Base-by-base conservation (phyloP, 2,888 invertebrate species). In the Meloe dianella region DNA sequence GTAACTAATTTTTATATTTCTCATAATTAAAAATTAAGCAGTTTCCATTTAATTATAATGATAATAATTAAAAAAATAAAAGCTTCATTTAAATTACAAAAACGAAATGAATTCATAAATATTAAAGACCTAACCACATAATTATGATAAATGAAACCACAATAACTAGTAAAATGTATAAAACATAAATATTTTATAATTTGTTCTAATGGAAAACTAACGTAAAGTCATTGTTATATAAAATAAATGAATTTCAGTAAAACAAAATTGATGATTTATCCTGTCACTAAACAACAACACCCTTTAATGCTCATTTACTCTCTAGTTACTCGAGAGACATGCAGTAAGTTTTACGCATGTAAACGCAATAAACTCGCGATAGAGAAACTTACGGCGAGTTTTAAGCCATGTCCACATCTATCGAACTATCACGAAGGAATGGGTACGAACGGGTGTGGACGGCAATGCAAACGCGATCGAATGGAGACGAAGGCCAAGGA, bases 21-120 rank as follows among this genome's bases (percentile, higher is more conserved):
- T 4, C 3, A 35, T 90, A 64, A 86, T n/a, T n/a, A 85, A 75
- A 81, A 85, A 81, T 88, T 87, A 79, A 84, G 84, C 82, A 24
- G 24, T 47, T n/a, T n/a, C 5, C 2, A n/a, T 8, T 41, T n/a
- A 17, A 41, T n/a, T 17, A 41, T 41, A n/a, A 17, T 7, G n/a
- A n/a, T n/a, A n/a, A n/a, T n/a, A n/a, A n/a, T n/a, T n/a, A n/a
- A n/a, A n/a, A n/a, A n/a, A 41, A n/a, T 17, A 17, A 41, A 41
- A 8, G 41, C 10, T 7, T 41, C n/a, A 17, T 41, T 41, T 3
- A n/a, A 41, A 17, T 41, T 4, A 35, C 17, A n/a, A 41, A 41
- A 41, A 41, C 7, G 8, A 41, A 41, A 41, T 41, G 17, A 41
- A 41, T 41, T 41, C 41, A 17, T 41, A 41, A 41, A 41, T n/a